A percentile compares a stretch with the other conserved stretches of the same genome.
phyloP scores from a whole-genome alignment of 1,140 invertebrate species.

The Drosophila hydei region DNA sequence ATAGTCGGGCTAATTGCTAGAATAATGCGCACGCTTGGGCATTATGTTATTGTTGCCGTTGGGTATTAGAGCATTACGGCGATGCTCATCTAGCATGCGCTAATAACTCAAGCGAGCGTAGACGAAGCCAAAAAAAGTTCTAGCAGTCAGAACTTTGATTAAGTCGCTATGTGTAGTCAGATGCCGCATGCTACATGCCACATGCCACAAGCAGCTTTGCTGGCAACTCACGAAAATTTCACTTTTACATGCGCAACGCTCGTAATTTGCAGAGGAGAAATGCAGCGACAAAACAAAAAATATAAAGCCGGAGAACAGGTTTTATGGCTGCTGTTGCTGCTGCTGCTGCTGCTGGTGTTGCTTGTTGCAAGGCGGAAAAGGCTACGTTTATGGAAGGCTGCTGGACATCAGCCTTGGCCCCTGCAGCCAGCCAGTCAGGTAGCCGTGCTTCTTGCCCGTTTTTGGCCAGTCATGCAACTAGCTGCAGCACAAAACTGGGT shows the following conservation, averaged over 20 bases:
- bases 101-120: constrained; percentile 63
- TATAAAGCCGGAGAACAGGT: constrained; percentile 53
- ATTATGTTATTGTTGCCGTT: constrained; percentile 3
- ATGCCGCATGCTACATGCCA: constrained; percentile 4
- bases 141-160: constrained; percentile 47
- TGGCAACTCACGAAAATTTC: constrained; percentile 53
- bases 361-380: constrained; percentile 40
- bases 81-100: constrained; percentile 76
- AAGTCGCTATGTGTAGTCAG: constrained; percentile 14
- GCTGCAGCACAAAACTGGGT: constrained; percentile 56
- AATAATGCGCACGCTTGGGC: constrained; percentile 37
- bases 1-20: constrained; percentile 52
- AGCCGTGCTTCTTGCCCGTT: constrained; percentile 36
- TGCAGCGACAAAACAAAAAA: constrained; percentile 20
- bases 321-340: constrained; percentile 15
- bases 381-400: constrained; percentile 9
- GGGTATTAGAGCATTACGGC: constrained; percentile 65
- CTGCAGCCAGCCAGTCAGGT: constrained; percentile 40
- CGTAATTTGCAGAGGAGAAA: constrained; percentile 46
- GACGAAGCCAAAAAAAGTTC: constrained; percentile 4
- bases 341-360: background rate
- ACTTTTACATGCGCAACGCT: constrained; percentile 64
- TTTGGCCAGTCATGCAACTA: constrained; percentile 30
- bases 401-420: constrained; percentile 29
- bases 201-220: constrained; percentile 7